Evolutionary conservation across 2,888 invertebrate species (phyloP).

Genomic region (Trisateles emortualis): DNA sequence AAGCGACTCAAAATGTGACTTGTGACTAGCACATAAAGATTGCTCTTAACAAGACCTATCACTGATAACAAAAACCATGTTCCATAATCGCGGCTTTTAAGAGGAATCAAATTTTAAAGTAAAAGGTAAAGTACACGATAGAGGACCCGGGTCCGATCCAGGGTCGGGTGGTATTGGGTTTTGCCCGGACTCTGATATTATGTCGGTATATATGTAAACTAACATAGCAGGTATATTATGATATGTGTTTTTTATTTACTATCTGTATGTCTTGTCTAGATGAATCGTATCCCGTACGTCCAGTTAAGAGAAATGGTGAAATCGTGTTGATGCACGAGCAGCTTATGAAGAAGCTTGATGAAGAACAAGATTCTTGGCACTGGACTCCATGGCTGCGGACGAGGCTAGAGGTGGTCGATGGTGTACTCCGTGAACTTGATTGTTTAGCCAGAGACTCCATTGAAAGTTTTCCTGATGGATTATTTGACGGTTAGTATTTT

Average conservation of each 20-base stretch:
- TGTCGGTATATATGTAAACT: too few relatives aligned
- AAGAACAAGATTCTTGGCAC: slow-evolving; percentile 73
- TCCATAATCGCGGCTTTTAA: too few relatives aligned
- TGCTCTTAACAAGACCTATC: too few relatives aligned
- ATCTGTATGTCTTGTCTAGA: slow-evolving; percentile 50
- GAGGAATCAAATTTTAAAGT: too few relatives aligned
- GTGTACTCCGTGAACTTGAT: slow-evolving; percentile 56
- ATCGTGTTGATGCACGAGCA: slow-evolving; percentile 64
- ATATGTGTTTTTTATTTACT: too few relatives aligned
- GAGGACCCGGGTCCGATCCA: too few relatives aligned
- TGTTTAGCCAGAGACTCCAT: slow-evolving; percentile 68
- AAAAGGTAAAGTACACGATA: too few relatives aligned
- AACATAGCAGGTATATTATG: slow-evolving; percentile 17
- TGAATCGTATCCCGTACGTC: slow-evolving; percentile 49
- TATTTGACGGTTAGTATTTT: slow-evolving; percentile 68
- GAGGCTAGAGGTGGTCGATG: slow-evolving; percentile 63
- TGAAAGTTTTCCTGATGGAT: slow-evolving; percentile 86
- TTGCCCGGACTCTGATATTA: too few relatives aligned
- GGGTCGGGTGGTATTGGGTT: too few relatives aligned
- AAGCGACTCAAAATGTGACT: too few relatives aligned
- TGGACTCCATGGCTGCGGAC: slow-evolving; percentile 80
- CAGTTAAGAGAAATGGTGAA: slow-evolving; percentile 64
- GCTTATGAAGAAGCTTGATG: slow-evolving; percentile 62
- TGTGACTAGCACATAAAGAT: too few relatives aligned
- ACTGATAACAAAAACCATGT: too few relatives aligned